Evolutionary conservation across 2,888 invertebrate genomes (phyloP).

Genomic region (Altica lythri): DNA sequence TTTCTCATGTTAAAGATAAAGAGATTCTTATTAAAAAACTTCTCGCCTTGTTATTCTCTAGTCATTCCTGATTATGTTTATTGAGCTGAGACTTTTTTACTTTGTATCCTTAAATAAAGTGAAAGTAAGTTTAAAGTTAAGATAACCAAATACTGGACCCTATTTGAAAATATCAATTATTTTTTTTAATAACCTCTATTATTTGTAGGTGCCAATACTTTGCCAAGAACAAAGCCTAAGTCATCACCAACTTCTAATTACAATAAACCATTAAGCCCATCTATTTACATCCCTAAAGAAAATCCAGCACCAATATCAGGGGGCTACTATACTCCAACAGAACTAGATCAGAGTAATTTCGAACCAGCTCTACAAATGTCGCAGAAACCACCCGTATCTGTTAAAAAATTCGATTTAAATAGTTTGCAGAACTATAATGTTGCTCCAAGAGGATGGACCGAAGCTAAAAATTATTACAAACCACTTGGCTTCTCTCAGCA

Average conservation of each 20-base stretch:
- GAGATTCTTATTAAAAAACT: no score
- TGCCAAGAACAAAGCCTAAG: constrained; percentile 47
- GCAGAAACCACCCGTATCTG: constrained; percentile 27
- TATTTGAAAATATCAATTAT: no score
- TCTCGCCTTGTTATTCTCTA: no score
- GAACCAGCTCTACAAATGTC: constrained; percentile 24
- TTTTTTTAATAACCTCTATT: no score
- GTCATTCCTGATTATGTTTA: no score
- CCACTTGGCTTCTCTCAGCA: constrained; percentile 71
- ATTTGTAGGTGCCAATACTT: constrained; percentile 45
- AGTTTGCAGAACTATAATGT: constrained; percentile 73
- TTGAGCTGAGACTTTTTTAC: no score
- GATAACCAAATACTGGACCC: no score
- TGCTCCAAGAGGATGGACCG: constrained; percentile 82
- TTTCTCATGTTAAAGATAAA: no score
- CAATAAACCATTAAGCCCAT: constrained; percentile 47
- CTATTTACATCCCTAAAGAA: constrained; percentile 52
- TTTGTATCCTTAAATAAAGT: no score
- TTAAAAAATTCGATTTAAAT: constrained; percentile 46
- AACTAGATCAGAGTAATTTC: constrained; percentile 37
- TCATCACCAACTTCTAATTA: constrained; percentile 47
- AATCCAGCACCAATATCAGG: constrained; percentile 40
- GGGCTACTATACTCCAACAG: constrained; percentile 35
- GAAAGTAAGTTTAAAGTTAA: no score
- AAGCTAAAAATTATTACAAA: constrained; percentile 69